These are phyloP conservation scores for Leptura quadrifasciata DNA, from an alignment of 2,888 invertebrate species.

Conservation along the genomic window DNA sequence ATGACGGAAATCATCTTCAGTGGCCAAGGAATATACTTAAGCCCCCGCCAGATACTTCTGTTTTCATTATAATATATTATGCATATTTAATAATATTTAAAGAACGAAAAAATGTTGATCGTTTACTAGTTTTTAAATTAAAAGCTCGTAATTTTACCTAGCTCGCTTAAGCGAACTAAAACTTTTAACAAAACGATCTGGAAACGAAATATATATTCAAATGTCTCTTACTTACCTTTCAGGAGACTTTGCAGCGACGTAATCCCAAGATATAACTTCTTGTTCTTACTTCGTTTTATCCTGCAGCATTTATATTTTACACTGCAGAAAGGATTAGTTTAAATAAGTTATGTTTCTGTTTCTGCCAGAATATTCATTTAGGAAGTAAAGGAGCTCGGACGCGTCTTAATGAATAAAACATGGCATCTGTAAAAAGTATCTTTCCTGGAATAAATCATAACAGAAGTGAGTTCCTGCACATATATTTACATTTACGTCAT, in stretches of 20 bases:
- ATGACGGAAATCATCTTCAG: no score
- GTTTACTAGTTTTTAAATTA: no score
- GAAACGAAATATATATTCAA: constrained; percentile 18
- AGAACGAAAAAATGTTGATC: no score
- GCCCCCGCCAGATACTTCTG: no score
- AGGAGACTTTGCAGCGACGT: constrained; percentile 2
- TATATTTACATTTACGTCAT: constrained; percentile 15
- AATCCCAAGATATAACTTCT: constrained; percentile 37
- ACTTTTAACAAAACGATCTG: background rate
- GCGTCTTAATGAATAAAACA: constrained; percentile 48
- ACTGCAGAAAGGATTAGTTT: constrained; percentile 55
- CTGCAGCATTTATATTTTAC: constrained; percentile 52
- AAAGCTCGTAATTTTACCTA: background rate
- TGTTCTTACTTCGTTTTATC: constrained; percentile 34
- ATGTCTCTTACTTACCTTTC: constrained; percentile 26
- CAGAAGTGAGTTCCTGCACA: constrained; percentile 4
- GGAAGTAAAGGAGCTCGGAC: constrained; percentile 44
- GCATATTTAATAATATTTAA: no score
- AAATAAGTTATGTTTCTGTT: constrained; percentile 56
- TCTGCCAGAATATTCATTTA: constrained; percentile 52
- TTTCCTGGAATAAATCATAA: constrained; percentile 29
- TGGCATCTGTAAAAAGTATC: constrained; percentile 29
- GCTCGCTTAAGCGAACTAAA: background rate
- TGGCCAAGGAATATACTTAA: no score
- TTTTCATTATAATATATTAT: no score